Conservation (phyloP, 2,797 vertebrate genomes). For the Meda fulgida region DNA sequence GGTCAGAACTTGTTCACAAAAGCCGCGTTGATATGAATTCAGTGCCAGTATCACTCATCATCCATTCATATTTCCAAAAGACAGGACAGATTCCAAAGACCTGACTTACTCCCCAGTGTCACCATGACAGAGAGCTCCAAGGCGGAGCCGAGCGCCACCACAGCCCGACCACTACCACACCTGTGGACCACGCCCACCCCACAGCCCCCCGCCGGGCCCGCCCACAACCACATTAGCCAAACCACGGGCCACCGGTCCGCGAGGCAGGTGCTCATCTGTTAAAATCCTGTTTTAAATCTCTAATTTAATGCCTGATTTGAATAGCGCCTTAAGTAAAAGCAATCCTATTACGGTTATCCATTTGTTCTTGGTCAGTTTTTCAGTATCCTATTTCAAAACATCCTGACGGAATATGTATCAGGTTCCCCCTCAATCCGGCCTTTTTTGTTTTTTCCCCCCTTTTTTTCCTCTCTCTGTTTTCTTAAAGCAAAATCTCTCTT, state of each 20-base stretch:
- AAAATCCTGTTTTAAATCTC: too few relatives aligned
- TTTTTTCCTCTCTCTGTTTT: conserved; percentile 66
- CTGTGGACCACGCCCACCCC: conserved; percentile 52
- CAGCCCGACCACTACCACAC: conserved; percentile 45
- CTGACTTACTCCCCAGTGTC: conserved; percentile 53
- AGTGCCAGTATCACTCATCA: conserved; percentile 22
- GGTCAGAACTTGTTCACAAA: conserved; percentile 8
- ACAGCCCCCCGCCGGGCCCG: too few relatives aligned
- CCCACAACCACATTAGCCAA: conserved; percentile 69
- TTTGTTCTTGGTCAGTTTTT: neutral
- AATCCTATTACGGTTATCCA: neutral
- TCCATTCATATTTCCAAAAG: conserved; percentile 66
- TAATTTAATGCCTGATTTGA: neutral
- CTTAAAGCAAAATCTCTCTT: conserved; percentile 61
- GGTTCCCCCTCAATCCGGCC: conserved; percentile 48
- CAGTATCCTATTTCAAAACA: neutral
- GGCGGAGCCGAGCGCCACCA: conserved; percentile 67
- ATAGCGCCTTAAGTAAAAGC: neutral
- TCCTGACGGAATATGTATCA: neutral
- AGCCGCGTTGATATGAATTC: conserved; percentile 25
- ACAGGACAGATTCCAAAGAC: conserved; percentile 65
- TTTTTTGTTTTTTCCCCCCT: too few relatives aligned
- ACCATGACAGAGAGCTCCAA: conserved; percentile 65
- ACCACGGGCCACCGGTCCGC: conserved; percentile 72
- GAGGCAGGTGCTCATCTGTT: conserved; percentile 80